Evolutionary conservation across 2,888 invertebrate genomes (phyloP).

Genomic region (Acronicta psi): DNA sequence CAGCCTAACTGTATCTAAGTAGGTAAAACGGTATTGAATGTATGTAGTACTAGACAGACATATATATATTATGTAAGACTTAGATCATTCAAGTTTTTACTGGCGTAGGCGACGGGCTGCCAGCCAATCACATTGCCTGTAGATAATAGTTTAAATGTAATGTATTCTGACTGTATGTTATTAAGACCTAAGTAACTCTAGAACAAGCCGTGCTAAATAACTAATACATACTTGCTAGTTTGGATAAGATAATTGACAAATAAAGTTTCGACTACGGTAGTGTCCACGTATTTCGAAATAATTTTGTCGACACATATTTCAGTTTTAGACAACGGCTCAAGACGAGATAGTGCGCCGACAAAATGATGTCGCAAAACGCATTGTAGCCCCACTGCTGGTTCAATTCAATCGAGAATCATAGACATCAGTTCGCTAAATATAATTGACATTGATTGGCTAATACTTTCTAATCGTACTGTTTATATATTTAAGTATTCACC

Average conservation of each 20-base stretch:
- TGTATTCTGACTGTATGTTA: conserved; percentile 24
- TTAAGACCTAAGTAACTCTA: conserved; percentile 14
- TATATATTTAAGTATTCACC: too few relatives aligned
- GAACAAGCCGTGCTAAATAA: neutral
- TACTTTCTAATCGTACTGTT: too few relatives aligned
- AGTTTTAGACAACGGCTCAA: too few relatives aligned
- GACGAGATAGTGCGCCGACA: too few relatives aligned
- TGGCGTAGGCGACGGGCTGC: conserved; percentile 30
- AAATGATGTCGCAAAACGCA: too few relatives aligned
- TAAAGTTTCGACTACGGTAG: too few relatives aligned
- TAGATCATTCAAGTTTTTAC: conserved; percentile 41
- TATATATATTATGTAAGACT: conserved; percentile 33
- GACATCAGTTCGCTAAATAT: too few relatives aligned
- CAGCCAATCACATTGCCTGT: conserved; percentile 38
- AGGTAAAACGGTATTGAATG: conserved; percentile 1
- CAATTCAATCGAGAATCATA: too few relatives aligned
- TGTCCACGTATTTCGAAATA: too few relatives aligned
- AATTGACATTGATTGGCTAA: too few relatives aligned
- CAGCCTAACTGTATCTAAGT: neutral
- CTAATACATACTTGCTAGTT: neutral
- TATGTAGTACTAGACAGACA: conserved; percentile 19
- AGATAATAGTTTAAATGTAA: conserved; percentile 33
- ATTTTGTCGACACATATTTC: too few relatives aligned
- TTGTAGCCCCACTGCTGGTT: too few relatives aligned
- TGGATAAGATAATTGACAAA: neutral